Conservation (phyloP, 2,888 invertebrate species). For the Dynastes maya region DNA sequence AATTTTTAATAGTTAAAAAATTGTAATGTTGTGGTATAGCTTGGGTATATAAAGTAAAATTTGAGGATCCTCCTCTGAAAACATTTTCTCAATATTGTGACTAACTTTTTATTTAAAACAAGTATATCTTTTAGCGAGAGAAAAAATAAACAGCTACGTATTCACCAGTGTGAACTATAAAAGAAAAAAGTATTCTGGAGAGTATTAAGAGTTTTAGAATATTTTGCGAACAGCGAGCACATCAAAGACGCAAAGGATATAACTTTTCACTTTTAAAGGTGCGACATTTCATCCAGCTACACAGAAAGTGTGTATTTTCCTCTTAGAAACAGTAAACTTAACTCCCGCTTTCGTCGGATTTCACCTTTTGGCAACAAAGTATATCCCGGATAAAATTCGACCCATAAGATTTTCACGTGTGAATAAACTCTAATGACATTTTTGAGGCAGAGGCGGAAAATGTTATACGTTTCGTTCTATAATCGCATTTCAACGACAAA, state of each 20-base stretch:
- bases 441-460: slow-evolving; percentile 11
- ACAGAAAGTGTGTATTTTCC: slow-evolving; percentile 7
- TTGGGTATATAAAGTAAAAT: no score
- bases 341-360: slow-evolving; percentile 23
- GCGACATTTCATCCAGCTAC: background rate
- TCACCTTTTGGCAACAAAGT: slow-evolving; percentile 28
- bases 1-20: no score
- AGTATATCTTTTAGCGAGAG: no score
- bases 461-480: background rate
- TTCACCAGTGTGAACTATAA: background rate
- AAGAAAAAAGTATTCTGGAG: background rate
- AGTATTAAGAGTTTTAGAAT: slow-evolving; percentile 33
- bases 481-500: slow-evolving; percentile 9
- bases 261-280: slow-evolving; percentile 11
- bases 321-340: slow-evolving; percentile 17
- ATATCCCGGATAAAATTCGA: slow-evolving; percentile 8
- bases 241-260: slow-evolving; percentile 17
- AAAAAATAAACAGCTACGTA: background rate
- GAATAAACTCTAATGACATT: slow-evolving; percentile 11
- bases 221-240: background rate
- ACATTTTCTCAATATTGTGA: no score
- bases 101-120: no score
- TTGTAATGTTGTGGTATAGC: no score
- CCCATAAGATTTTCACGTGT: slow-evolving; percentile 27
- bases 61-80: no score